These are phyloP conservation scores for Argentina silus DNA, from an alignment of 2,797 vertebrate species.

Conservation along the genomic window DNA sequence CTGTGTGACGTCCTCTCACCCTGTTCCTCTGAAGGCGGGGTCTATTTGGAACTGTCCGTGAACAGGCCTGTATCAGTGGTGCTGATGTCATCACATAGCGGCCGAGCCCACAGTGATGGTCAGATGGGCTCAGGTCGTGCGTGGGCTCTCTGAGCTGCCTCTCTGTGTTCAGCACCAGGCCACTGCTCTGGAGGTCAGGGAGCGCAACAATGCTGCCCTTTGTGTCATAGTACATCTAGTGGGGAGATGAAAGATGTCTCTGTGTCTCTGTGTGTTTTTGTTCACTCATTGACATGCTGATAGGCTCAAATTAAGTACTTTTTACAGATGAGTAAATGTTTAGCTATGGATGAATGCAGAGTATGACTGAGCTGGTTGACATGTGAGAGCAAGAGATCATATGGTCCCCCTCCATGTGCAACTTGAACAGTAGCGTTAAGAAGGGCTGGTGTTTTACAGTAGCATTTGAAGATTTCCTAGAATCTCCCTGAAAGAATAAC, in stretches of 20 bases:
- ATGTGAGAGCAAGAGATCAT: constrained; percentile 24
- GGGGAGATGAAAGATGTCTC: constrained; percentile 21
- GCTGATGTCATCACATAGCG: constrained; percentile 24
- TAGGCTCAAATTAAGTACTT: constrained; percentile 37
- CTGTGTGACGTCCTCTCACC: not conserved
- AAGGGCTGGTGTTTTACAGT: constrained; percentile 14
- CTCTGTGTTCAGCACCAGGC: constrained; percentile 26
- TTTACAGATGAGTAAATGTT: constrained; percentile 54
- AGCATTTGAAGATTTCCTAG: constrained; percentile 1
- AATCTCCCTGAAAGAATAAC: not conserved
- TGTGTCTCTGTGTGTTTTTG: constrained; percentile 5
- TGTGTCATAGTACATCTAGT: constrained; percentile 30
- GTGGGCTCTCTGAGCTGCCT: constrained; percentile 23
- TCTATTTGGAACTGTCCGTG: constrained; percentile 15
- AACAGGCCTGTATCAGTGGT: not conserved
- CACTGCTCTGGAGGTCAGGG: constrained; percentile 29
- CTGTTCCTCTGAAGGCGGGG: not conserved
- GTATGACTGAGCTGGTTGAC: constrained; percentile 28
- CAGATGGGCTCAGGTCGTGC: constrained; percentile 6
- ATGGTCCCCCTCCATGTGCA: constrained; percentile 21
- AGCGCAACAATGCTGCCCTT: constrained; percentile 42
- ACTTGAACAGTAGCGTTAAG: constrained; percentile 15
- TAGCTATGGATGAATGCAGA: constrained; percentile 33
- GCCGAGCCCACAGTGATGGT: not conserved
- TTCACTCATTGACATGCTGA: constrained; percentile 16